phyloP scores from a whole-genome alignment of 35 echinoderm and acorn worm genomes.

The Holothuria glaberrima region DNA sequence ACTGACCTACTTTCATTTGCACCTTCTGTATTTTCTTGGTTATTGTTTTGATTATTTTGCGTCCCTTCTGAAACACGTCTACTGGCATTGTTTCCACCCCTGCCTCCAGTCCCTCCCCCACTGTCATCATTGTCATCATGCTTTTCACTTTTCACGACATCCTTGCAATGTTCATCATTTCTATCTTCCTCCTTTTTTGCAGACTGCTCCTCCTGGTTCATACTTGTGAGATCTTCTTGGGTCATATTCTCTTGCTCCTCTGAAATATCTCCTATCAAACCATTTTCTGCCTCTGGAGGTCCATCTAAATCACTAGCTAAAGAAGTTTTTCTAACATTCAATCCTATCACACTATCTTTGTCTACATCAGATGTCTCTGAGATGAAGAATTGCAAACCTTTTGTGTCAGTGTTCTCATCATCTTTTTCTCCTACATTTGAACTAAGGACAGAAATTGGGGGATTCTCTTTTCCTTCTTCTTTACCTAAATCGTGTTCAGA shows the following conservation, averaged over 20 bases:
- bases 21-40: slow-evolving; percentile 26
- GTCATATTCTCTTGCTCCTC: not conserved
- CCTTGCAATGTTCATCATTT: slow-evolving; percentile 51
- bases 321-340: not conserved
- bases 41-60: slow-evolving; percentile 40
- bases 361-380: slow-evolving; percentile 13
- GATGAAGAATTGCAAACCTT: slow-evolving; percentile 18
- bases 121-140: slow-evolving; percentile 38
- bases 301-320: not conserved
- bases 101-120: slow-evolving; percentile 25
- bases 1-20: not conserved
- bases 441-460: not conserved
- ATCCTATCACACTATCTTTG: not conserved
- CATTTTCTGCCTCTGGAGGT: not conserved
- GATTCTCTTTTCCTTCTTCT: slow-evolving; percentile 1
- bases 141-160: slow-evolving; percentile 23
- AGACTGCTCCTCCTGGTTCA: slow-evolving; percentile 19
- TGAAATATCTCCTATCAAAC: not conserved
- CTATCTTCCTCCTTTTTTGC: slow-evolving; percentile 21
- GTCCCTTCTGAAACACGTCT: not conserved
- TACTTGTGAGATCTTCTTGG: slow-evolving; percentile 2
- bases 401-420: not conserved
- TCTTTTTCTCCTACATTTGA: not conserved
- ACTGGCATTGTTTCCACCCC: not conserved
- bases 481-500: not conserved